Evolutionary conservation across 2,797 vertebrate genomes (phyloP), one percentile per base, ranked within the genome.

Genomic region (Emys orbicularis): DNA sequence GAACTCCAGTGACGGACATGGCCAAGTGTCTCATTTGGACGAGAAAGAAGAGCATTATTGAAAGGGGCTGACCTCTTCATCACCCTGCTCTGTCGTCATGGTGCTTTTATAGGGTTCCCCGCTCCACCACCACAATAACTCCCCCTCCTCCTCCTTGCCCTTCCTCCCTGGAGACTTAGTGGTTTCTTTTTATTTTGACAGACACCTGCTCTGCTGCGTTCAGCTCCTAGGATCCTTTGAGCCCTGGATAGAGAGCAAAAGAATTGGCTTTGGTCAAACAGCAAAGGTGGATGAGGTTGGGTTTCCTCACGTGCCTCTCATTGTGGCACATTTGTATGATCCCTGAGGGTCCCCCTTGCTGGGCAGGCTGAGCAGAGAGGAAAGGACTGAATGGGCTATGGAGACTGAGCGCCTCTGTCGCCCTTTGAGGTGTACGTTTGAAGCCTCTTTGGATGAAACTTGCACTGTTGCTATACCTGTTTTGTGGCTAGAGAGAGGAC

Each of bases 1-100:
- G 98, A 99, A 99, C 99, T 98, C 98, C 97, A 94, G 92, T 92
- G 93, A 98, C 97, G 98, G 98, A 98, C 98, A 92, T 95, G 98
- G 96, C 96, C 97, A 96, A 96, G 97, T 96, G 95, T 97, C 97
- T 96, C 94, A 93, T 96, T 95, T 96, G 93, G 94, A 96, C 96
- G 87, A 95, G 90, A 81, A 90, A 96, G 89, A 97, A 91, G 96
- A 90, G 95, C 88, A 34, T 97, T 97, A 96, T 95, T 97, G 97
- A 97, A 96, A 98, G 96, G 88, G 94, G 59, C 86, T 97, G 98
- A 98, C 98, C 97, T 97, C 90, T 98, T 92, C 93, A 93, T 98
- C 97, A 97, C 96, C 97, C 97, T 97, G 5, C 41, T 92, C 95
- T 96, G 97, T 98, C 88, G 97, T 97, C 97, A 96, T 96, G 97